Evolutionary conservation across 2,113 vertebrate species (phyloP).

Genomic region (Hymenochirus boettgeri): DNA sequence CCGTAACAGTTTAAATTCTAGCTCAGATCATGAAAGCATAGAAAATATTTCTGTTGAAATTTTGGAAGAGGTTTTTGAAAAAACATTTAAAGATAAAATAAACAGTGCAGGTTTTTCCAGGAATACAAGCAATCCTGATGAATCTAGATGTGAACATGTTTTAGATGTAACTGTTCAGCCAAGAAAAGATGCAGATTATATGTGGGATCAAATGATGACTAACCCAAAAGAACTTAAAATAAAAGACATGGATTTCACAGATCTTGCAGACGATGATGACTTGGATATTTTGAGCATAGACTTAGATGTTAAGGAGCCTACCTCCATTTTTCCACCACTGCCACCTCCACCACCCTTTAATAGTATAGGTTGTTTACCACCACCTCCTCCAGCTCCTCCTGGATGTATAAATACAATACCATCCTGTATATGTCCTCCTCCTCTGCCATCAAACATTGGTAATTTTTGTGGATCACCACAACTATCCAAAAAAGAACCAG

Average conservation of each 20-base stretch:
- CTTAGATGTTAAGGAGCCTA: conserved; percentile 68
- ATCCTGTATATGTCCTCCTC: conserved; percentile 73
- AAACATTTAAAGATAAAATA: conserved; percentile 86
- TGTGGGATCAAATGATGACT: conserved; percentile 97
- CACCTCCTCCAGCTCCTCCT: conserved; percentile 66
- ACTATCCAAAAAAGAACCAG: conserved; percentile 72
- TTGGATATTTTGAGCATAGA: conserved; percentile 82
- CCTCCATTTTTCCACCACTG: conserved; percentile 72
- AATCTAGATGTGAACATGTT: conserved; percentile 60
- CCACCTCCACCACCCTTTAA: conserved; percentile 71
- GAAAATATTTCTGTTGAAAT: conserved; percentile 76
- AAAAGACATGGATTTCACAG: conserved; percentile 97
- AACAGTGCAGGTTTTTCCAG: conserved; percentile 76
- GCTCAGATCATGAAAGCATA: conserved; percentile 74
- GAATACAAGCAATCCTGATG: conserved; percentile 63
- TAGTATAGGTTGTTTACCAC: conserved; percentile 66
- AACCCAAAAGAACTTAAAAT: conserved; percentile 86
- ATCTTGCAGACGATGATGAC: conserved; percentile 90
- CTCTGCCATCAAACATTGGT: conserved; percentile 60
- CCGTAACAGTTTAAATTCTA: conserved; percentile 85
- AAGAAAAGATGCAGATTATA: conserved; percentile 88
- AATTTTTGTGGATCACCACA: conserved; percentile 77
- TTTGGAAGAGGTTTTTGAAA: conserved; percentile 81
- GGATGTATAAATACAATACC: conserved; percentile 33
- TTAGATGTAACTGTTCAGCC: conserved; percentile 54